Evolutionary conservation across 2,797 vertebrate genomes (phyloP), one percentile per base, ranked within the genome.

Genomic region (Atherinosoma microstoma): DNA sequence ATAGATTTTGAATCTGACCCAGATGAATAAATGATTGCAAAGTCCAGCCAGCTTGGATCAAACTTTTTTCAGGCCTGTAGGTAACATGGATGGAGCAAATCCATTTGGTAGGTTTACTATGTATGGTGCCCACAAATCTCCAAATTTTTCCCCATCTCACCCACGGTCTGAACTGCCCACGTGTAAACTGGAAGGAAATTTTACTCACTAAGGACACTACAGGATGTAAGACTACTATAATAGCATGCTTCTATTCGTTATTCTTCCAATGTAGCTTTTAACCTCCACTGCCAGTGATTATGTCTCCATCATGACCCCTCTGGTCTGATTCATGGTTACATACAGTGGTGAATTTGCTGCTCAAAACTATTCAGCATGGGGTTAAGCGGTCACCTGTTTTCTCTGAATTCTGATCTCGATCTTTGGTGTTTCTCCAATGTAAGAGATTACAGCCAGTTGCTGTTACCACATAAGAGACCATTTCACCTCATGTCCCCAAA

Each of bases 401-500:
- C 66, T 75, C 69, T 82, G 84, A 89, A 89, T 88, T 79, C 29
- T 18, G 84, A 90, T 84, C 86, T n/a, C 0, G 35, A 53, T 73
- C 38, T 76, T 59, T 70, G 72, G 51, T 1, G 57, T 74, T 76
- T 59, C 58, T 82, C 70, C 38, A 30, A 64, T n/a, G 3, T 38
- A 24, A 67, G 30, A 79, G 74, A 67, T n/a, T 13, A 59, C 38
- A 63, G 65, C 78, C 84, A 78, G 64, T 76, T 82, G 85, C 66
- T 70, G 29, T 13, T 3, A 58, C 75, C n/a, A 62, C 62, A 80
- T 56, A 18, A 9, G 58, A 40, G 56, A 53, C 45, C 45, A 12
- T 72, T 84, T 78, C 56, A 53, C 27, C 49, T 34, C 34, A 63
- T 24, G 40, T 69, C 47, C n/a, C 68, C 65, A 70, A 78, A 68